Evolutionary conservation across 2,888 invertebrate genomes (phyloP), one percentile per base, ranked within the genome.

Genomic region (Busseola fusca): DNA sequence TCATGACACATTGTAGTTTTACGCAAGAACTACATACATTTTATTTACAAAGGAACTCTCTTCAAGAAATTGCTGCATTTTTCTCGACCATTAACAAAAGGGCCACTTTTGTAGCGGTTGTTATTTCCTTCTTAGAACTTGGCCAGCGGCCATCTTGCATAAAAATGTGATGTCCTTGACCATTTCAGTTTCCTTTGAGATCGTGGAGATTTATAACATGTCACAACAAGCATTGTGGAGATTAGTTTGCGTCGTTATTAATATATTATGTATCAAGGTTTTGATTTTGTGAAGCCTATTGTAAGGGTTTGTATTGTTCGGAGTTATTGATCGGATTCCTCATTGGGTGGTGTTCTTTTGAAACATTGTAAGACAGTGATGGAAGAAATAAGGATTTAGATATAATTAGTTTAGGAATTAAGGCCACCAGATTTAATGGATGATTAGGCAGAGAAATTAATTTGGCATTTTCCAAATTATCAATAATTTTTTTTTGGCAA

Each of bases 131-230:
- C 52, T 65, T 14, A 62, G 70, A 74, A 69, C 58, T 83, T 82
- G 83, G 84, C 72, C 64, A 12, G 58, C n/a, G 37, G 72, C 83
- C 83, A 83, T 74, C 48, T 71, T 79, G 48, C 40, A 69, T 74
- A 65, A 34, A 63, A 63, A 67, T 70, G 10, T 64, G 52, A 37
- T 66, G 66, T 30, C 85, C 83, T 84, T 83, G 84, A 82, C 84
- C 76, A 69, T 72, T 74, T 70, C 64, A 72, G 56, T 70, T 50
- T 70, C 54, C 30, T 59, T 42, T 40, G 67, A 72, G 67, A 71
- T 71, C n/a, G 21, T 21, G 27, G 50, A 78, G 75, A 84, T 82
- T 81, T 81, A 72, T 68, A 66, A 64, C 70, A 57, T 72, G 81
- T 66, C 67, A 77, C 52, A 68, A 76, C 64, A 70, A 54, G 60